Base-by-base conservation (phyloP, 2,888 invertebrate species). In the Lathronympha strigana region DNA sequence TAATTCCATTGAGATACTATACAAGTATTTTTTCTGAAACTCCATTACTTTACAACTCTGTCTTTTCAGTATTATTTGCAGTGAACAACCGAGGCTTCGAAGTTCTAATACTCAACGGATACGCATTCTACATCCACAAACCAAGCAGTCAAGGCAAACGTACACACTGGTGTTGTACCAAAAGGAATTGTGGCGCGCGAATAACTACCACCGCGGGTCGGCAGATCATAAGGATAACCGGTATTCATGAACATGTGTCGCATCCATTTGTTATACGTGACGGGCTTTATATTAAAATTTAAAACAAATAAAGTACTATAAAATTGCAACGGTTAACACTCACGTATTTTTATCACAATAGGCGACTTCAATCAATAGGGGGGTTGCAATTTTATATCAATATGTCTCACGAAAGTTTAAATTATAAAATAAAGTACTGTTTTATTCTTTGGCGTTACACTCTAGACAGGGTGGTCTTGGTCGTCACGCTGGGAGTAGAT, bases 161-260 rank as follows among this genome's bases (percentile, higher is more conserved):
- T 45, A 69, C 31, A 0, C 76, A 73, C 69, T 55, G 69, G 3
- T 75, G 75, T 55, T 74, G 73, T 17, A 68, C 66, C 4, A 71
- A 69, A 1, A 67, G 69, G 21, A 47, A 51, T 8, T 79, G 79
- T 57, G 71, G 69, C 23, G 73, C 74, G 0, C 69, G 69, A 8
- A 72, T 78, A n/a, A 68, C 61, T 15, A 68, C 72, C 36, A 67
- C 64, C 6, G 69, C 67, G 13, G n/a, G 68, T 4, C 8, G 9
- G 9, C 23, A 6, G 2, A 38, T 54, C 8, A 38, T 38, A 19
- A 4, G 19, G 19, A 43, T 13, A 15, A 31, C n/a, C 0, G n/a
- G n/a, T 13, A 19, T 43, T 6, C 55, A 55, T 19, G 8, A 28
- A 15, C 55, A 55, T 25, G 17, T 17, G n/a, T 28, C 55, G 4